Base-by-base conservation (phyloP, 1,140 invertebrate species). In the Bombus breviceps region DNA sequence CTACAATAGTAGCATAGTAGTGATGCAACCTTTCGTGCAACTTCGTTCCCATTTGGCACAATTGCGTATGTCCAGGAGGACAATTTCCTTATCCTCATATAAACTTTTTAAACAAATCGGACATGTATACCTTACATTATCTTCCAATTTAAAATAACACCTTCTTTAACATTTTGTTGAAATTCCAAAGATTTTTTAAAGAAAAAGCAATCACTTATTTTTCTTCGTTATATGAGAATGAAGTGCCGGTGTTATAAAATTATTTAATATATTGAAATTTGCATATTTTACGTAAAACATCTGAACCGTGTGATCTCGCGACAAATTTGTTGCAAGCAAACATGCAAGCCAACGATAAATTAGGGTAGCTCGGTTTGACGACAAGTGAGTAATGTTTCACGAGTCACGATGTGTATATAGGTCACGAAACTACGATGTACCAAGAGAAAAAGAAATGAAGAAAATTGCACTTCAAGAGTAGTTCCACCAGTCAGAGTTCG, bases 331-430 rank as follows among this genome's bases (percentile, higher is more conserved):
- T 25, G 39, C n/a, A 37, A 76, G 13, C 8, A n/a, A 57, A 41
- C 34, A 66, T 32, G 43, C 81, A 43, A 76, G 13, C 12, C 32
- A 34, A 32, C 59, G 39, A 76, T 68, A 76, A 83, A 76, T 76
- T 75, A 43, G 32, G 10, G 5, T 43, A 66, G 43, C 22, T 5
- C 4, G 34, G n/a, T 22, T 13, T 15, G 8, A 32, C 37, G 72
- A 47, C 43, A 53, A 41, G 75, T 37, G 59, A 75, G 32, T 76
- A 39, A 66, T 41, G 59, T 47, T 83, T 43, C 22, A 39, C 34
- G 59, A 39, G 68, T 32, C 18, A 72, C 41, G 41, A 53, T n/a
- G 32, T 82, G 25, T 64, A 64, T 53, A 53, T 25, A 28, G 81
- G 72, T 75, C 72, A 68, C 57, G 41, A 39, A 68, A 62, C 37